These are phyloP conservation scores for Alethe diademata DNA, from an alignment of 2,113 vertebrate species.

Conservation along the genomic window DNA sequence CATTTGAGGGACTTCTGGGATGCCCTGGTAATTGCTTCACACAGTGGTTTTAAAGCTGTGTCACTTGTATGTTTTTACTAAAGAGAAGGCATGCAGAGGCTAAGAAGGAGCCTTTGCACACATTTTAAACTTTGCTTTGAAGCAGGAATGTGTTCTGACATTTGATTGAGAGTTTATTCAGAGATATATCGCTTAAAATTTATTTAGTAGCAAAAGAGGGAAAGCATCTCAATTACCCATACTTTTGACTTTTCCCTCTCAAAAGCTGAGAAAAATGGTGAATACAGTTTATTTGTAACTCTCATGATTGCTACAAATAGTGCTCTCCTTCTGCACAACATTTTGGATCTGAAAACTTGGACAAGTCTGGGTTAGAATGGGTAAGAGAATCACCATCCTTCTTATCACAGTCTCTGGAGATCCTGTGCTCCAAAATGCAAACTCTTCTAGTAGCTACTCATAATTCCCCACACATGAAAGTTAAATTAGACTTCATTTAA, in stretches of 20 bases:
- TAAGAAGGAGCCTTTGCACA: conserved; percentile 39
- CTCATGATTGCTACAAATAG: not conserved
- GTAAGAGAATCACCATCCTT: not conserved
- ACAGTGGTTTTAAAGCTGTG: conserved; percentile 55
- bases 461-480: not conserved
- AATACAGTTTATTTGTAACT: not conserved
- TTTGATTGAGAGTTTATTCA: conserved; percentile 33
- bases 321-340: not conserved
- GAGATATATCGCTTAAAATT: not conserved
- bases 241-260: not conserved
- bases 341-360: not conserved
- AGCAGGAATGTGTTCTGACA: conserved; percentile 46
- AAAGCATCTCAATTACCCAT: not conserved
- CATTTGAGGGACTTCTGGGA: conserved; percentile 15
- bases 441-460: not conserved
- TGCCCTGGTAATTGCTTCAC: conserved; percentile 19
- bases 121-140: conserved; percentile 29
- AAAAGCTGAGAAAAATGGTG: not conserved
- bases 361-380: not conserved
- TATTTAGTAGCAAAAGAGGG: not conserved
- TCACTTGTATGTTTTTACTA: conserved; percentile 39
- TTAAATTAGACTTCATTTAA: not conserved
- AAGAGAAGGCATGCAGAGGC: conserved; percentile 8
- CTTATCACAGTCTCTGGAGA: not conserved
- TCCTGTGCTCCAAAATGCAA: not conserved